phyloP scores from a whole-genome alignment of 2,797 vertebrate genomes.

The Ctenochaetus hawaiiensis region DNA sequence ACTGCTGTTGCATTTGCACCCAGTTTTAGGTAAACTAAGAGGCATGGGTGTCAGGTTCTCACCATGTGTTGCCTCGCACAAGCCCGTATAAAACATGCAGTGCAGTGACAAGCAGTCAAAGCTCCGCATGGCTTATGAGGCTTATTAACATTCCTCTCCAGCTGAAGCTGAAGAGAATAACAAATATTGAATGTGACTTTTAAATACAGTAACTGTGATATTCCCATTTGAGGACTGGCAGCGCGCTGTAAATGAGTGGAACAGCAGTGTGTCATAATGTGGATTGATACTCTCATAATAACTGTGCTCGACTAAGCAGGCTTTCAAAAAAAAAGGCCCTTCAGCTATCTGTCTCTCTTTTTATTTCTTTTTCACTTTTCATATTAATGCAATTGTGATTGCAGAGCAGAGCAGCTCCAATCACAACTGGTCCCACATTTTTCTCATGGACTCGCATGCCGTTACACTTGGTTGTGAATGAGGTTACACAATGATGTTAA shows the following conservation, averaged over 20 bases:
- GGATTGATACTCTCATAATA: constrained; percentile 79
- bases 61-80: constrained; percentile 30
- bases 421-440: constrained; percentile 56
- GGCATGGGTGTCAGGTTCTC: constrained; percentile 39
- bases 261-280: constrained; percentile 71
- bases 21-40: constrained; percentile 44
- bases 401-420: constrained; percentile 61
- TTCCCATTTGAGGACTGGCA: constrained; percentile 59
- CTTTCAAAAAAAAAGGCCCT: constrained; percentile 56
- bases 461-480: constrained; percentile 36
- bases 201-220: constrained; percentile 72
- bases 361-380: constrained; percentile 63
- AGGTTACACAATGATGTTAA: constrained; percentile 32
- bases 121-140: constrained; percentile 51
- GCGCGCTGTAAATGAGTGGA: constrained; percentile 70
- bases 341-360: constrained; percentile 70
- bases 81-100: constrained; percentile 60
- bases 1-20: constrained; percentile 18
- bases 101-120: constrained; percentile 54
- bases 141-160: constrained; percentile 70
- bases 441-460: constrained; percentile 36
- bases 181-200: constrained; percentile 72
- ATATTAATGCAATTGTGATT: constrained; percentile 67
- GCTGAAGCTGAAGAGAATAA: constrained; percentile 57
- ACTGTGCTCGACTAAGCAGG: constrained; percentile 65